Evolutionary conservation across 2,888 invertebrate genomes (phyloP), one percentile per base, ranked within the genome.

Genomic region (Agriopis leucophaearia): DNA sequence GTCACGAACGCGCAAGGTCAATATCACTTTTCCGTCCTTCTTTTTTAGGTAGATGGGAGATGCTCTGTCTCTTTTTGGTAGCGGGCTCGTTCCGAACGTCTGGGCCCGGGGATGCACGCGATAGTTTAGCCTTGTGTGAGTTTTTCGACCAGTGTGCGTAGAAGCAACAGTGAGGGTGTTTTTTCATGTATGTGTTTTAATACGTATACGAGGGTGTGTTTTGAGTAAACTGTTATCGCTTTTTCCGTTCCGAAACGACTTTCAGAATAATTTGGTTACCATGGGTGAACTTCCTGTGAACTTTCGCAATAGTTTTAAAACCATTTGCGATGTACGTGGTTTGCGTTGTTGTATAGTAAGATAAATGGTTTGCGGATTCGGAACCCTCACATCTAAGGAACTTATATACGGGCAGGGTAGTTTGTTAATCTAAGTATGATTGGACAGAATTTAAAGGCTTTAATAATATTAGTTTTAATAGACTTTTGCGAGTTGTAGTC

Each of bases 1-100:
- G 95, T 95, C 95, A 94, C 82, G 72, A 47, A 68, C 88, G 76
- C 86, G 90, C 94, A 94, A 94, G 94, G 93, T 94, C 94, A 94
- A 93, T 94, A 94, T 87, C 93, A 92, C 88, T 81, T 67, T 64
- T 75, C 78, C 74, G 72, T 75, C 66, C 84, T 81, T 76, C 66
- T 91, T 85, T 82, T 64, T 68, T 87, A 4, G 81, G 48, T 67
- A 48, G 45, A 52, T 42, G 12, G 9, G 44, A 35, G 48, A 70
- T 79, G 18, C 55, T 69, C 63, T 73, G 70, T 90, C 86, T 74
- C 82, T 59, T 69, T 76, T 44, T 88, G 78, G 51, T 71, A 74
- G 82, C 80, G 83, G 88, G 88, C 88, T 88, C 87, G 87, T 78
- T 88, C 81, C 83, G 64, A 81, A 83, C 79, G 91, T 91, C 90